Base-by-base conservation (phyloP, 2,797 vertebrate genomes). In the Diglossa cyanea region DNA sequence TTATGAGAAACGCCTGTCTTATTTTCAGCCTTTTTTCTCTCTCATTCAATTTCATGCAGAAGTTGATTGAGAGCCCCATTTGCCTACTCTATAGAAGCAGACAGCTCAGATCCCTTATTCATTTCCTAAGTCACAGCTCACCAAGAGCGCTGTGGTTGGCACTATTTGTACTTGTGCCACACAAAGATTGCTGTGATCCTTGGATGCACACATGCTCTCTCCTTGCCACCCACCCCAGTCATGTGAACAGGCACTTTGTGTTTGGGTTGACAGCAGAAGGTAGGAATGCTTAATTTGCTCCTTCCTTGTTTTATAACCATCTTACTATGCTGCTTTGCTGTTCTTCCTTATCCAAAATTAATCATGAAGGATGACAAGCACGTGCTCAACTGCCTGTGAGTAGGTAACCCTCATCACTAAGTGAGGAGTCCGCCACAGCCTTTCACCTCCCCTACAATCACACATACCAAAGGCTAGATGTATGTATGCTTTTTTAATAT, bases 1-100 rank as follows among this genome's bases (percentile, higher is more conserved):
- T 53, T 65, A 26, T 1, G 8, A 89, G 61, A 80, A 82, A 68
- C 0, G 1, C 7, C 21, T 44, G 11, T 61, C 48, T 81, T 61
- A 74, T 48, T 82, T 88, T 81, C 54, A 81, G 40, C 47, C 53
- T 79, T 84, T 81, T 70, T 90, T 82, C 28, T 76, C 47, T 73
- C 71, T 87, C 60, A 67, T 60, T 78, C 61, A 30, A 66, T 72
- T 88, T 72, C 72, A 86, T 42, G 53, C 26, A 73, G 11, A 61
- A 93, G 21, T 66, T 90, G 24, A 37, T 9, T 58, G 37, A 51
- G 8, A 85, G 3, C 53, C 20, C 10, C 58, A n/a, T 30, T 67
- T 51, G 45, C 39, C 31, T 37, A 54, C 18, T 61, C 53, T 20
- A 26, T 3, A 68, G 47, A 89, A 45, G 16, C 13, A 31, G 37